Conservation (phyloP, 1,140 invertebrate genomes). For the Sipha flava region DNA sequence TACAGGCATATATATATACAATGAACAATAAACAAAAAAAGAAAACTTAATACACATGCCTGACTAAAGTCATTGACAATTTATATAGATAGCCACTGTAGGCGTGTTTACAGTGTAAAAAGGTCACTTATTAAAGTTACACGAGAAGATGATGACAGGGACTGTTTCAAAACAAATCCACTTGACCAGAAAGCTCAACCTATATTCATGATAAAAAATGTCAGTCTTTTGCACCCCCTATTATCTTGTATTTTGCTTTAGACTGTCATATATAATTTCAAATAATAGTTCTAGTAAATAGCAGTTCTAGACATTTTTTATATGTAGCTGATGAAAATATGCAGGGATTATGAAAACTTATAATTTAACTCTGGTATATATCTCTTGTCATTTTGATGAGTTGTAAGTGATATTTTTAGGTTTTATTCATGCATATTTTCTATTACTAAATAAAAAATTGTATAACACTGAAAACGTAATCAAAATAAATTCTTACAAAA, state of each 20-base stretch:
- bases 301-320: neutral
- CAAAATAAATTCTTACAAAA: too few relatives aligned
- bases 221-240: neutral
- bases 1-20: neutral
- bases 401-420: too few relatives aligned
- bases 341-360: neutral
- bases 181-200: conserved; percentile 3
- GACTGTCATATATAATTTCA: neutral
- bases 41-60: neutral
- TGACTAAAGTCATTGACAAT: neutral
- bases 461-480: too few relatives aligned
- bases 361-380: neutral
- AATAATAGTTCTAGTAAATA: neutral
- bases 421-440: too few relatives aligned
- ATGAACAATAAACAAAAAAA: neutral
- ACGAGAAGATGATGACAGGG: neutral
- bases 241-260: neutral
- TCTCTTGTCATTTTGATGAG: neutral
- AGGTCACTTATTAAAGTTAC: conserved; percentile 12
- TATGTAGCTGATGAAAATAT: neutral
- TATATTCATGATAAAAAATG: conserved; percentile 8
- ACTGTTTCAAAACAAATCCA: conserved; percentile 4
- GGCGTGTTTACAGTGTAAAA: neutral
- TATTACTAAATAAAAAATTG: too few relatives aligned
- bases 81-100: neutral